phyloP scores from a whole-genome alignment of 2,888 invertebrate species.

The Rhimphoctona megacephalus region DNA sequence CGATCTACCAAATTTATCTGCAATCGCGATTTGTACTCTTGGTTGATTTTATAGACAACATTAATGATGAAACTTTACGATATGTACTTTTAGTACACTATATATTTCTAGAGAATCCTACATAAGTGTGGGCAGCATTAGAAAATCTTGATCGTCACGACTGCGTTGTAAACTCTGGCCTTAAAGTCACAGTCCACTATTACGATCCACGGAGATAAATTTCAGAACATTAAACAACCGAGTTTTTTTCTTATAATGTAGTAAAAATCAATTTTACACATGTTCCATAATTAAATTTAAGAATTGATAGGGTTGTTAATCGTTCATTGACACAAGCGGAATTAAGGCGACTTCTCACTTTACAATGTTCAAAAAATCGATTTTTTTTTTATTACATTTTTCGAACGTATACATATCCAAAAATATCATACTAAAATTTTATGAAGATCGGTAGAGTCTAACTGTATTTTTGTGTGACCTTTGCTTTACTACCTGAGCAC shows the following conservation, averaged over 20 bases:
- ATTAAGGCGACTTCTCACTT: no score
- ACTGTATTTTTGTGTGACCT: no score
- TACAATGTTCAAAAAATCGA: no score
- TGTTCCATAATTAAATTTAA: neutral
- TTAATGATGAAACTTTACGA: constrained; percentile 45
- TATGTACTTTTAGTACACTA: neutral
- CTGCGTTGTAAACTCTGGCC: constrained; percentile 30
- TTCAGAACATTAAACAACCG: neutral
- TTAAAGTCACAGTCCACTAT: constrained; percentile 10
- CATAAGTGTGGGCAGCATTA: constrained; percentile 20
- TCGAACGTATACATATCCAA: no score
- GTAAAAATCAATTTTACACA: neutral
- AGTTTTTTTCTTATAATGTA: neutral
- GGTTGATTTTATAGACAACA: constrained; percentile 36
- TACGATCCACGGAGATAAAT: constrained; percentile 15
- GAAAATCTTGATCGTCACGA: constrained; percentile 62
- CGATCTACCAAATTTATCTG: constrained; percentile 31
- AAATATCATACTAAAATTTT: no score
- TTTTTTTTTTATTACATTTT: no score
- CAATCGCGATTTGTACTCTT: neutral
- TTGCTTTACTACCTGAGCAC: no score
- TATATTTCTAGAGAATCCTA: constrained; percentile 30
- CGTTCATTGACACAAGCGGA: neutral
- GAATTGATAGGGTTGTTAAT: neutral
- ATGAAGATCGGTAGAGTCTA: no score